Evolutionary conservation across 2,113 vertebrate genomes (phyloP).

Genomic region (Plestiodon gilberti): DNA sequence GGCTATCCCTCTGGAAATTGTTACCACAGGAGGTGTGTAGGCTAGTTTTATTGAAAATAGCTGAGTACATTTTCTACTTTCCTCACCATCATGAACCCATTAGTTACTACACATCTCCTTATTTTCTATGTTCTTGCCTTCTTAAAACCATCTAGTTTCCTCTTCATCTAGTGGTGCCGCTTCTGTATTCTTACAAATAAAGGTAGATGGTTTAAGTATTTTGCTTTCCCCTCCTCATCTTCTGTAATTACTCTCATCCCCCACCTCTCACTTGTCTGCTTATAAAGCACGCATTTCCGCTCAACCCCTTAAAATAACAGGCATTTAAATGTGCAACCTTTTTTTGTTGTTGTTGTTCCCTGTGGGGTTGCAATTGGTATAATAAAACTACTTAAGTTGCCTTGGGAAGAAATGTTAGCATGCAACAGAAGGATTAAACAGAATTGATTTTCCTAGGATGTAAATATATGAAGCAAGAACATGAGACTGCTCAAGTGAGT

Average conservation of each 20-base stretch:
- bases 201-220: neutral
- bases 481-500: slow-evolving; percentile 33
- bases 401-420: slow-evolving; percentile 46
- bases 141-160: no score
- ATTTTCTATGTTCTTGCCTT: neutral
- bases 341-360: slow-evolving; percentile 38
- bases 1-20: no score
- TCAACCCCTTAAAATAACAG: slow-evolving; percentile 11
- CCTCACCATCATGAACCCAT: neutral
- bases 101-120: neutral
- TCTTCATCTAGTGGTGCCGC: accelerated
- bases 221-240: slow-evolving; percentile 28
- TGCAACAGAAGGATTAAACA: slow-evolving; percentile 45
- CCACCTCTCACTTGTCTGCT: neutral
- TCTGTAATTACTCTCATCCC: neutral
- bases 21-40: neutral
- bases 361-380: slow-evolving; percentile 17
- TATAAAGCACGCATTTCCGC: slow-evolving; percentile 1
- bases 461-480: slow-evolving; percentile 33
- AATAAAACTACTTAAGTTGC: slow-evolving; percentile 33
- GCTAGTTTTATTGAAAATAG: neutral
- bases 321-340: slow-evolving; percentile 52
- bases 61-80: neutral
- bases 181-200: slow-evolving; percentile 1
- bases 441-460: slow-evolving; percentile 42